Conservation (phyloP, 1,140 invertebrate species). For the Drosophila sp. region DNA sequence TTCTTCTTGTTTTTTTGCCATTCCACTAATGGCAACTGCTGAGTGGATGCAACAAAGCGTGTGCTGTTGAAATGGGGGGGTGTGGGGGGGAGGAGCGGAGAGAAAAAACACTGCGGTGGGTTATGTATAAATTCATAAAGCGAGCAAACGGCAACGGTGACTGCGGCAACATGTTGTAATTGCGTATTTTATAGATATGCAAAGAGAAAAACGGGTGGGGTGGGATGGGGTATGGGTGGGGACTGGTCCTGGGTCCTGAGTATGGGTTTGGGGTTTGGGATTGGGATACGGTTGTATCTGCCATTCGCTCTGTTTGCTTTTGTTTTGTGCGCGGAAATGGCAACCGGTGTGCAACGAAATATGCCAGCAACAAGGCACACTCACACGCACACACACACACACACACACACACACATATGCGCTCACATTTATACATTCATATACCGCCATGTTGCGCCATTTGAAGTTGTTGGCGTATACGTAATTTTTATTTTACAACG, state of each 20-base stretch:
- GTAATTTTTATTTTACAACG: conserved; percentile 76
- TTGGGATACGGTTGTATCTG: conserved; percentile 44
- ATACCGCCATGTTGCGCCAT: conserved; percentile 72
- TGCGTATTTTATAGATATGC: conserved; percentile 78
- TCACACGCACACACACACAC: conserved; percentile 50
- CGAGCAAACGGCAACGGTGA: conserved; percentile 47
- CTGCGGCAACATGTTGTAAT: conserved; percentile 78
- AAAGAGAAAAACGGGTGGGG: conserved; percentile 6
- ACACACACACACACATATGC: conserved; percentile 49
- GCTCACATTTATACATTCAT: conserved; percentile 25
- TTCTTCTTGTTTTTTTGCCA: conserved; percentile 20
- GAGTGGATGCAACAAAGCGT: conserved; percentile 79
- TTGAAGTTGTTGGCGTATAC: conserved; percentile 76
- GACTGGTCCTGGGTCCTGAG: not conserved
- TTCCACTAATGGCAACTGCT: conserved; percentile 66
- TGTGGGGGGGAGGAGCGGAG: not conserved
- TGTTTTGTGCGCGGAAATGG: conserved; percentile 73
- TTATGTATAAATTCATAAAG: conserved; percentile 74
- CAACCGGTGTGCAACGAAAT: conserved; percentile 73
- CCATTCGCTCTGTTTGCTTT: conserved; percentile 62
- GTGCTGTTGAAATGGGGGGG: conserved; percentile 29
- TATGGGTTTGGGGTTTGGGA: conserved; percentile 2
- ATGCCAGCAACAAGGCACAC: conserved; percentile 42
- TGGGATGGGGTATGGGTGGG: too few species aligned
- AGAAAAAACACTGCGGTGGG: conserved; percentile 37